These are phyloP conservation scores for Diadromus collaris DNA, from an alignment of 2,888 invertebrate genomes.

Conservation along the genomic window DNA sequence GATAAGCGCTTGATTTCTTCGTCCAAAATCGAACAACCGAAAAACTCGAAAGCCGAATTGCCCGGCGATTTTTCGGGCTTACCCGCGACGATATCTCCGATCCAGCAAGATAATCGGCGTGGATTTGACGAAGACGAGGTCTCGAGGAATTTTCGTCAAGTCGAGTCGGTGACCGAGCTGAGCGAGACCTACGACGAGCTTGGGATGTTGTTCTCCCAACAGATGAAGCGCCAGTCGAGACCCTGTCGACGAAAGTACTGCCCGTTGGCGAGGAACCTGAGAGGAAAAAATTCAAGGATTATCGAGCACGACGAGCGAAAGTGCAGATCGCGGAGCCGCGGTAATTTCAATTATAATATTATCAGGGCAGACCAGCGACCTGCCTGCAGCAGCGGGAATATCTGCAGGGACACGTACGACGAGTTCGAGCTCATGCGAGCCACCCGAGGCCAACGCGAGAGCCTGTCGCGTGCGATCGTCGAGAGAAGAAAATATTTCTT, in stretches of 20 bases:
- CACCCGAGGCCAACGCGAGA: conserved; percentile 44
- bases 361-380: conserved; percentile 61
- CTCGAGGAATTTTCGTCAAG: conserved; percentile 8
- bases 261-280: conserved; percentile 60
- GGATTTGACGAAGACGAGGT: not conserved
- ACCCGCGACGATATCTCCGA: not conserved
- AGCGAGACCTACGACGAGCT: conserved; percentile 66
- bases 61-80: not conserved
- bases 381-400: conserved; percentile 64
- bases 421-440: conserved; percentile 66
- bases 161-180: conserved; percentile 35
- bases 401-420: conserved; percentile 68
- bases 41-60: not conserved
- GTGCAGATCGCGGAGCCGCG: conserved; percentile 56
- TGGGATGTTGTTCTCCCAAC: conserved; percentile 66
- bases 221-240: conserved; percentile 63
- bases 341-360: conserved; percentile 14
- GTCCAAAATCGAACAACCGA: not conserved
- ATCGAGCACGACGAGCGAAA: conserved; percentile 61
- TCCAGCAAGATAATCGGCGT: not conserved
- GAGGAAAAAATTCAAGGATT: conserved; percentile 14
- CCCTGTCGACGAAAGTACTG: conserved; percentile 66
- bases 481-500: conserved; percentile 65
- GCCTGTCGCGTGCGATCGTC: conserved; percentile 60
- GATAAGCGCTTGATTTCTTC: not conserved